Evolutionary conservation across 2,113 vertebrate species (phyloP), one percentile per base, ranked within the genome.

Genomic region (Tachysurus vachellii): DNA sequence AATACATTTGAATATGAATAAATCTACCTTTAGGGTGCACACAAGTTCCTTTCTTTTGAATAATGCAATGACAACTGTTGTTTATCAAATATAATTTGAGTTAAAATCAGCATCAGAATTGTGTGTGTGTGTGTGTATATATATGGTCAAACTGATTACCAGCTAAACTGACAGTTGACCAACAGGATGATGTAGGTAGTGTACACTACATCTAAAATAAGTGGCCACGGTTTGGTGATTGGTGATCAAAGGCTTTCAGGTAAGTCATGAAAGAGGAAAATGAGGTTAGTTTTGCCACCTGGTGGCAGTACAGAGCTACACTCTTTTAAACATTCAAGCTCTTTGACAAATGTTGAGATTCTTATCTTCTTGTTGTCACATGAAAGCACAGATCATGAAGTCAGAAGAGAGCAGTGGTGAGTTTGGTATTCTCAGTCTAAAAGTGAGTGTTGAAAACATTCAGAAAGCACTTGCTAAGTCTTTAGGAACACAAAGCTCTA

Each of bases 291-390:
- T 73, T 86, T 88, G 62, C 87, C 87, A 87, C 80, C 64, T 75
- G 89, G 79, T 76, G 85, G 85, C 87, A 87, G 77, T 82, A 85
- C 70, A 14, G 82, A 70, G 77, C 87, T 85, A 17, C 19, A 53
- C 12, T 42, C 73, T 86, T 11, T 56, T 11, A 21, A 19, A 70
- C 53, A 56, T 73, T 12, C n/a, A 76, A 64, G 17, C 28, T n/a
- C 61, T 66, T 23, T 50, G 23, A 53, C 36, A 53, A 13, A 19
- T 36, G 21, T 57, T 61, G 19, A 14, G 13, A 23, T 56, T 2
- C 8, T 89, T n/a, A 76, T 31, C 13, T 56, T 57, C 17, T 13
- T 16, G 26, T 26, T 70, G 50, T 73, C 77, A 42, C 64, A 57
- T 59, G 80, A 66, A 61, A 59, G 28, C 23, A 57, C 14, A 85